Base-by-base conservation (phyloP, 2,113 vertebrate species). In the Oxyura jamaicensis region DNA sequence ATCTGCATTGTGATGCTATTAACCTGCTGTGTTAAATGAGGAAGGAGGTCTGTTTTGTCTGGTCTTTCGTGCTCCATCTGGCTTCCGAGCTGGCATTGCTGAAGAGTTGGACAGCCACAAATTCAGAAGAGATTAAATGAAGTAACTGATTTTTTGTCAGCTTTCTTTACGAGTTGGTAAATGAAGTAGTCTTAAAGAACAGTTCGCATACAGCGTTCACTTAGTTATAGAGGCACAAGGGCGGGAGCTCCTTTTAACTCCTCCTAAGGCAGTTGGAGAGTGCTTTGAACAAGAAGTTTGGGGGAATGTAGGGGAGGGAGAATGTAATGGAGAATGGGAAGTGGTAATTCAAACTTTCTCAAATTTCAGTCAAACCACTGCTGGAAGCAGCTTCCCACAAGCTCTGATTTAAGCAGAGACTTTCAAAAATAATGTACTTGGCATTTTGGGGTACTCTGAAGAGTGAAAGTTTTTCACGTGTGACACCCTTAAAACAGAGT, bases 301-400 rank as follows among this genome's bases (percentile, higher is more conserved):
- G 18, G 16, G 6, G 2, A 18, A 77, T 48, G 26, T 3, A 33
- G 3, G 29, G 20, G 16, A 39, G 17, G 12, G 9, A 42, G n/a
- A n/a, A n/a, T n/a, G n/a, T n/a, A n/a, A 26, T 44, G 71, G 9
- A 8, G 8, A 20, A 39, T 42, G 8, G 7, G 22, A 92, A 76
- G 18, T 17, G 17, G 11, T 63, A 13, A 71, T 83, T 85, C 29
- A 71, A 46, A 13, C 22, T 90, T 94, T 65, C 5, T 93, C 3
- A 25, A 35, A 36, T 87, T 96, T 74, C 60, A 83, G 8, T 91
- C 59, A 88, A 91, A 44, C 55, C 65, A 76, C 1, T 73, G 56
- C 88, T 96, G 79, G 97, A 96, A 95, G 42, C 28, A 86, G 8
- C 33, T 93, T 91, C 44, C 48, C 63, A 39, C 55, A 93, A 95